A percentile compares a stretch with the other conserved stretches of the same genome.
These are phyloP conservation scores for Frankliniella fusca DNA, from an alignment of 2,888 invertebrate species.

Conservation along the genomic window DNA sequence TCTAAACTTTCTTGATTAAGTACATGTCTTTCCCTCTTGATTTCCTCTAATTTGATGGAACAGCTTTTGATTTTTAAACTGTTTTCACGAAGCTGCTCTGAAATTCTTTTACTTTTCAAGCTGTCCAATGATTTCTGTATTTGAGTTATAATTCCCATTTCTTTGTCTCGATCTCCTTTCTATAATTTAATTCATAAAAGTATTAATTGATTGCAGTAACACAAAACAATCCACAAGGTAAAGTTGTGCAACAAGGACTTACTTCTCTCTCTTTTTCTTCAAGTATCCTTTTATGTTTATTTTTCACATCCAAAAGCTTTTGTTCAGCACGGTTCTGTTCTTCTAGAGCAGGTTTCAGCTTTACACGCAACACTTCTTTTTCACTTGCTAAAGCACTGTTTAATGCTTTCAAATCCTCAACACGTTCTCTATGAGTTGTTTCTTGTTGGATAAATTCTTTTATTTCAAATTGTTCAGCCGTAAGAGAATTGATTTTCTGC, in stretches of 20 bases:
- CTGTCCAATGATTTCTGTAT: neutral
- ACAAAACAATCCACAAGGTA: too few relatives aligned
- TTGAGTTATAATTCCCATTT: neutral
- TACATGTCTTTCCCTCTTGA: conserved; percentile 49
- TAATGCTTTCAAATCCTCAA: conserved; percentile 50
- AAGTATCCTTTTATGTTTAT: conserved; percentile 51
- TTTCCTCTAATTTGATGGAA: conserved; percentile 53
- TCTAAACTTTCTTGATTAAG: conserved; percentile 48
- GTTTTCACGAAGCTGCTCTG: conserved; percentile 41
- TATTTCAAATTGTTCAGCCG: neutral
- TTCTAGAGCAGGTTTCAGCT: conserved; percentile 39
- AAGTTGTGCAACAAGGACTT: too few relatives aligned
- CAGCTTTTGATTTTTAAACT: conserved; percentile 33
- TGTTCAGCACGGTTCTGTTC: conserved; percentile 37
- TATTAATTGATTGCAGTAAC: too few relatives aligned
- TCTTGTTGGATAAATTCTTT: conserved; percentile 39
- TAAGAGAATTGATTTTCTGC: neutral
- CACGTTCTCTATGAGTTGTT: conserved; percentile 50
- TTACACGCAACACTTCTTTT: conserved; percentile 38
- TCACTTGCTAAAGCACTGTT: conserved; percentile 44
- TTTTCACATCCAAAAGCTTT: conserved; percentile 29
- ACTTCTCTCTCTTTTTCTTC: conserved; percentile 44
- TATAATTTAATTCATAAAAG: neutral
- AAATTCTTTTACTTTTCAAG: neutral
- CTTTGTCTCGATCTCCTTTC: neutral